Conservation (phyloP, 2,113 vertebrate genomes). For the Cercocebus atys region DNA sequence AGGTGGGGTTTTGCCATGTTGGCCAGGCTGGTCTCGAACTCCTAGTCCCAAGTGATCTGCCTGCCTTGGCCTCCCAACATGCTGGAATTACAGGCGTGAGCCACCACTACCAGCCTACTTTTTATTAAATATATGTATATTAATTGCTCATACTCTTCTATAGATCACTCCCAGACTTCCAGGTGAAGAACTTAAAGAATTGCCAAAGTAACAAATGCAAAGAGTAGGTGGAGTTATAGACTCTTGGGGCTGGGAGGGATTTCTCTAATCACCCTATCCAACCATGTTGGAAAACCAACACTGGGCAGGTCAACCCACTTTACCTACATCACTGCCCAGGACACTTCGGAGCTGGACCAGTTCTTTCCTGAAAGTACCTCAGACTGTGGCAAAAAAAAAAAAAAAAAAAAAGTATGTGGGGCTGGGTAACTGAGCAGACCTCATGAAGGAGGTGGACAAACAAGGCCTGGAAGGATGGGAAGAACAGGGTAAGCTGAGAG, state of each 20-base stretch:
- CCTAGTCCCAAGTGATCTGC: no score
- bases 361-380: not conserved
- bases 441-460: not conserved
- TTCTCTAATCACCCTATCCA: not conserved
- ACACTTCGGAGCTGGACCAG: not conserved
- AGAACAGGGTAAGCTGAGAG: not conserved
- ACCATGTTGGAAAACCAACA: not conserved
- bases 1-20: no score
- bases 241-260: not conserved
- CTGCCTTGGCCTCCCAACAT: no score
- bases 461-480: not conserved
- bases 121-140: not conserved
- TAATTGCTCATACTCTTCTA: not conserved
- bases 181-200: conserved; percentile 38
- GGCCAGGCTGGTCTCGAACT: no score
- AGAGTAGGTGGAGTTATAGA: not conserved
- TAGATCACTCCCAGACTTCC: not conserved
- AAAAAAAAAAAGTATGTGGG: not conserved
- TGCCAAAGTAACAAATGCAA: not conserved
- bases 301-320: not conserved
- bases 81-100: no score
- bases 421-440: not conserved
- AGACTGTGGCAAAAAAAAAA: not conserved
- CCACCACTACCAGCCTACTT: not conserved
- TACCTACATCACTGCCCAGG: not conserved